phyloP scores from a whole-genome alignment of 2,797 vertebrate genomes.

The Anguilla obscura region DNA sequence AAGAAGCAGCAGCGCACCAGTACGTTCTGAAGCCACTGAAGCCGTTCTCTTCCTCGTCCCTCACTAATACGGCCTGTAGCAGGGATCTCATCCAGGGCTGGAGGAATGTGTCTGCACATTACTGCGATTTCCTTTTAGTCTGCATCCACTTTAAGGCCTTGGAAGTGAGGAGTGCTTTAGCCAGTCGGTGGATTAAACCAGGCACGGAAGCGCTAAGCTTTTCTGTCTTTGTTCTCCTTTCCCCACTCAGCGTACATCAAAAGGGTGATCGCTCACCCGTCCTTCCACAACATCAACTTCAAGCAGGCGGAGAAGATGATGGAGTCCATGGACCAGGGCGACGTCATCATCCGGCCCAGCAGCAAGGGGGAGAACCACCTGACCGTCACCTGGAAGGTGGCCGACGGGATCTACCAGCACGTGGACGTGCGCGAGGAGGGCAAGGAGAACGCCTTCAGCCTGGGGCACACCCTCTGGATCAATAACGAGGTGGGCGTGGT shows the following conservation, averaged over 20 bases:
- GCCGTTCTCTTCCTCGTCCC: background rate
- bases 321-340: constrained; percentile 97
- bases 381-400: constrained; percentile 98
- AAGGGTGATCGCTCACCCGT: constrained; percentile 96
- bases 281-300: constrained; percentile 99
- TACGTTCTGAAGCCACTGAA: background rate
- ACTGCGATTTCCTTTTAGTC: background rate
- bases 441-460: constrained; percentile 98
- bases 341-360: constrained; percentile 94
- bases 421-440: constrained; percentile 96
- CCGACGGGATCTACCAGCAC: constrained; percentile 94
- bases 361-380: constrained; percentile 98
- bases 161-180: background rate
- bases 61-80: background rate
- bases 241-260: constrained; percentile 88
- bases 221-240: constrained; percentile 21
- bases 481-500: constrained; percentile 80
- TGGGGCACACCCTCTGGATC: constrained; percentile 96
- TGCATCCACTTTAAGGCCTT: background rate
- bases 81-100: background rate
- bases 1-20: constrained; percentile 92
- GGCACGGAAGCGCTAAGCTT: background rate
- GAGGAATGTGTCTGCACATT: no score
- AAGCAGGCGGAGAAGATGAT: constrained; percentile 99
- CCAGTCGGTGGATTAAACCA: background rate